Conservation (phyloP, 2,888 invertebrate genomes). For the Ormyrus nitidulus region DNA sequence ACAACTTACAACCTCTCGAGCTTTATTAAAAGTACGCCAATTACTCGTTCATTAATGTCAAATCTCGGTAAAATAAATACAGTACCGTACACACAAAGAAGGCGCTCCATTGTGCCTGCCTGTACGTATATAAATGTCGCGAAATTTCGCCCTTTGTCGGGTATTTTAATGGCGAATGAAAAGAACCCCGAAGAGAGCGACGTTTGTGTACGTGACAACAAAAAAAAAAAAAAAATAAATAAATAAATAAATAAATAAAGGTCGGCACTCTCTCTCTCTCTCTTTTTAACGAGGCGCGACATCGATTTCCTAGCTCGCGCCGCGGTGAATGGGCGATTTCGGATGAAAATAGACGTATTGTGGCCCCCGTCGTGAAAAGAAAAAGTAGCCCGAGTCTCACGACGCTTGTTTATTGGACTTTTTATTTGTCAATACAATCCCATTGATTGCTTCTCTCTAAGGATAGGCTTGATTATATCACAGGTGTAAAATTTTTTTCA, state of each 20-base stretch:
- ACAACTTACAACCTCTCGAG: too few relatives aligned
- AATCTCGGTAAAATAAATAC: background rate
- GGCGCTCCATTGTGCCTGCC: background rate
- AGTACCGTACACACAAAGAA: background rate
- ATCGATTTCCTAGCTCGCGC: slow-evolving; percentile 56
- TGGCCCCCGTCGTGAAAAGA: background rate
- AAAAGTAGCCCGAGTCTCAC: slow-evolving; percentile 4
- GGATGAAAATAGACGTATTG: slow-evolving; percentile 15
- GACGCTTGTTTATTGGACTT: background rate
- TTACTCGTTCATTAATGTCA: slow-evolving; percentile 11
- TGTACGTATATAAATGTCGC: slow-evolving; percentile 13
- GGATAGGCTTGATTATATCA: background rate
- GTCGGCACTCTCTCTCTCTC: background rate
- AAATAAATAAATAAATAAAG: slow-evolving; percentile 28
- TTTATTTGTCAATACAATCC: slow-evolving; percentile 9
- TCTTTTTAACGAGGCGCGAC: slow-evolving; percentile 55
- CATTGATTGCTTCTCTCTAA: background rate
- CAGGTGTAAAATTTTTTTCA: too few relatives aligned
- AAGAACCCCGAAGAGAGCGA: slow-evolving; percentile 10
- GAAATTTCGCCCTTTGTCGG: slow-evolving; percentile 2
- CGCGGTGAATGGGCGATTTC: slow-evolving; percentile 28
- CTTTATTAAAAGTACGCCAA: background rate
- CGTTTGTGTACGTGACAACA: too few relatives aligned
- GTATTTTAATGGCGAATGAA: slow-evolving; percentile 39
- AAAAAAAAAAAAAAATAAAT: background rate